Conservation (phyloP, 2,797 vertebrate genomes). For the Scyliorhinus canicula region DNA sequence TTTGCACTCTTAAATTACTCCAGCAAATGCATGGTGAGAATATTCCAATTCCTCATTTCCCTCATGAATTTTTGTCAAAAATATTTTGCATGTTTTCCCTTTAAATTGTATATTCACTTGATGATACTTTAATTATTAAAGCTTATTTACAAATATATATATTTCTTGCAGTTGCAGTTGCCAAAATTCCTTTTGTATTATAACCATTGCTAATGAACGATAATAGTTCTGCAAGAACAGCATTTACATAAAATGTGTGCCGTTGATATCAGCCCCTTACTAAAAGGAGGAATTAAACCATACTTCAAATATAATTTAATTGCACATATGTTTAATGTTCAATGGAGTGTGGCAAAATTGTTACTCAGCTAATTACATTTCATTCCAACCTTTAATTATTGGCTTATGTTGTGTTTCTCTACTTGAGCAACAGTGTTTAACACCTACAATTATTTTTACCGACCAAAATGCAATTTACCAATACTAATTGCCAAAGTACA, state of each 20-base stretch:
- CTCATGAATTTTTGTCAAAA: not conserved
- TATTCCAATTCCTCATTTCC: not conserved
- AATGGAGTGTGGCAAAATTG: not conserved
- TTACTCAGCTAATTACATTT: not conserved
- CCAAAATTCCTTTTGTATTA: not conserved
- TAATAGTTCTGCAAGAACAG: not conserved
- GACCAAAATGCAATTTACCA: not conserved
- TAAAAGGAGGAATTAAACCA: not conserved
- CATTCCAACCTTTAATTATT: not conserved
- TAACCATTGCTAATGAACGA: not conserved
- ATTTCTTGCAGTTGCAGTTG: not conserved
- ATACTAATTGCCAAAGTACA: not conserved
- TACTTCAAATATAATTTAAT: not conserved
- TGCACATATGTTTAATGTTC: constrained; percentile 14
- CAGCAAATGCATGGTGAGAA: not conserved
- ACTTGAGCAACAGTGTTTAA: constrained; percentile 7
- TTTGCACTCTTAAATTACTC: not conserved
- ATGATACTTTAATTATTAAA: not conserved
- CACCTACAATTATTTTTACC: not conserved
- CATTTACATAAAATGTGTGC: not conserved
- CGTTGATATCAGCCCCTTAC: not conserved
- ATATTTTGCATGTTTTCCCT: not conserved
- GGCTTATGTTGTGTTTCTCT: constrained; percentile 12
- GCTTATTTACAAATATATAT: not conserved
- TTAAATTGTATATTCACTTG: not conserved